Base-by-base conservation (phyloP, 2,888 invertebrate species). In the Craniophora ligustri region DNA sequence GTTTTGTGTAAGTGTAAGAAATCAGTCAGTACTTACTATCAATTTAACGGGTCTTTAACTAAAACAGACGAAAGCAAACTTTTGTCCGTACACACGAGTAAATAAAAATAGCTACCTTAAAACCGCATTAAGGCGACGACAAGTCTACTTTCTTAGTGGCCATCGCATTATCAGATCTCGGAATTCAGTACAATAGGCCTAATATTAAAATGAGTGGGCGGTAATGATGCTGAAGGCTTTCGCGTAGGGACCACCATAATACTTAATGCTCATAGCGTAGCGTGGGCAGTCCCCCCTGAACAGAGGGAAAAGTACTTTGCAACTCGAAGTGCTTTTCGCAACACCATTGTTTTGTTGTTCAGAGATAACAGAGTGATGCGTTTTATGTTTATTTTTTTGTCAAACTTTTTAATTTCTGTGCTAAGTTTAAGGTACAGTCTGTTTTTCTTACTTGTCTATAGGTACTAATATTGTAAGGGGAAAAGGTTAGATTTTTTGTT, bases 151-250 rank as follows among this genome's bases (percentile, higher is more conserved):
- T 15, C 14, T 2, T 26, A 40, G 32, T 47, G 34, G 26, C 14
- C 16, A 30, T 8, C 0, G 23, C 34, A 44, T 61, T 53, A 32
- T 11, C 11, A 23, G 34, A 2, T 21, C 34, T 36, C 21, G 10
- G 15, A 54, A 48, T 48, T 30, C 34, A 10, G n/a, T 31, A 68
- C 63, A 63, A 47, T 44, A 53, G 55, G 49, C 40, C 55, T 63
- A 42, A 49, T 69, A 55, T 55, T 63, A 49, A 46, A 55, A 50
- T 44, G 39, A 62, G 50, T 55, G 46, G 46, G 49, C 5, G 14
- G 23, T 63, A 68, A 55, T 68, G 44, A 35, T 8, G 6, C 14
- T 7, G 28, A 54, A 46, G 35, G 23, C 14, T 45, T 10, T 45
- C 26, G 18, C 21, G 15, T 21, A 35, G 34, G 55, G 46, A 31